Evolutionary conservation across 2,113 vertebrate species (phyloP), one percentile per base, ranked within the genome.

Genomic region (Paedocypris sp.): DNA sequence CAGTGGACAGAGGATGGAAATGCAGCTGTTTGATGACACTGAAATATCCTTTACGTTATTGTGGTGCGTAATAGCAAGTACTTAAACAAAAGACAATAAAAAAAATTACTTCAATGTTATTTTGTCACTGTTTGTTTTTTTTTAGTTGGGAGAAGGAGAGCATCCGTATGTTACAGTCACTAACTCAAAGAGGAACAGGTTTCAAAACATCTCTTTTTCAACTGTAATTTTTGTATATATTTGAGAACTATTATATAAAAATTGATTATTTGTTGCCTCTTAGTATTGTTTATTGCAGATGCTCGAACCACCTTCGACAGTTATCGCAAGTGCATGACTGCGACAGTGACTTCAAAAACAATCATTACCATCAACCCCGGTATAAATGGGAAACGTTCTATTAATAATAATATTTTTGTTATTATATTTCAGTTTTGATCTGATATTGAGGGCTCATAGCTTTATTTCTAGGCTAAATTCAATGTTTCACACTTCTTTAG

Each of bases 261-360:
- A 59, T 66, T 23, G 6, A 60, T 48, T 51, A 35, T 62, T 22
- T n/a, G 11, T 71, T 59, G 49, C 69, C 62, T 67, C 69, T 49
- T 82, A 99, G 95, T 99, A 54, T 87, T 99, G 78, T 98, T 99
- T 80, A 86, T 92, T 46, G 80, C 92, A 8, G 95, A 99, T 29
- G 82, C 89, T 45, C 90, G 89, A 77, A 90, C 94, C 70, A 90
- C 76, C 74, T 96, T 92, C 83, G 94, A 99, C 81, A 89, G 82
- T 75, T 99, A 92, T 75, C 88, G 91, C 67, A 90, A 87, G 57
- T 70, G 84, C 70, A 98, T 99, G 95, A 77, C 79, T 62, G 92
- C 95, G 61, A 90, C 89, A 5, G 83, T 90, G 51, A 92, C 85
- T 73, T 91, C 90, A 26, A 99, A 91, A 83, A 97, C 89, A 66